Conservation (phyloP, 2,888 invertebrate species). For the Oegoconia quadripuncta region DNA sequence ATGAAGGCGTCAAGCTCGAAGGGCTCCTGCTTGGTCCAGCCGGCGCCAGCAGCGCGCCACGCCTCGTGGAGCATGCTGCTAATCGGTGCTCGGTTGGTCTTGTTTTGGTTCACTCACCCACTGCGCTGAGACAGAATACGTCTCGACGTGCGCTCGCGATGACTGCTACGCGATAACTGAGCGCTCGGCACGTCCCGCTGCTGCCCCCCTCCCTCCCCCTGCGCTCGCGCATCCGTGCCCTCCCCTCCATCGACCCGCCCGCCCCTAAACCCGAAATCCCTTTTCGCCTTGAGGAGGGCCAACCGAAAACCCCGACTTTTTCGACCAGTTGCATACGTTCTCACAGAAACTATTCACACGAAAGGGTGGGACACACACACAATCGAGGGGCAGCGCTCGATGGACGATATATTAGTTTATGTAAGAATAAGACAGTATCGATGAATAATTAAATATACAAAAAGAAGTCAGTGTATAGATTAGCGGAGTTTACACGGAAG, state of each 20-base stretch:
- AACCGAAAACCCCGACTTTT: conserved; percentile 1
- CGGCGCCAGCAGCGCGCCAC: conserved; percentile 40
- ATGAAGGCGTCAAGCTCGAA: conserved; percentile 61
- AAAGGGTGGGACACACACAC: too few species aligned
- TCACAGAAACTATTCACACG: too few species aligned
- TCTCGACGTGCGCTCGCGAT: conserved; percentile 30
- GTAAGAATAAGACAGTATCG: too few species aligned
- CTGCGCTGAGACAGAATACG: conserved; percentile 23
- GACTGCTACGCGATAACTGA: conserved; percentile 28
- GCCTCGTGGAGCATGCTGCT: conserved; percentile 59
- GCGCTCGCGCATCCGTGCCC: conserved; percentile 18
- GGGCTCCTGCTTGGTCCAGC: conserved; percentile 40
- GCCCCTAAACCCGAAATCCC: conserved; percentile 16
- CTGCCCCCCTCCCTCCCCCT: conserved; percentile 18
- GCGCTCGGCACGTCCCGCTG: conserved; percentile 19
- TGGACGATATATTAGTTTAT: too few species aligned
- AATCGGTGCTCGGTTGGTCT: too few species aligned
- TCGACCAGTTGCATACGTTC: background rate
- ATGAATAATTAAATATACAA: too few species aligned
- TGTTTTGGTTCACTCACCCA: conserved; percentile 11
- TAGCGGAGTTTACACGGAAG: too few species aligned
- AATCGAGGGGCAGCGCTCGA: too few species aligned
- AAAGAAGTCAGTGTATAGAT: too few species aligned
- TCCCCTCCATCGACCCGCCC: conserved; percentile 27
- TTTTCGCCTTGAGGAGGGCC: too few species aligned